These are phyloP conservation scores for Lepidocyrtinus sp. DNA, from an alignment of 2,888 invertebrate species.

Conservation along the genomic window DNA sequence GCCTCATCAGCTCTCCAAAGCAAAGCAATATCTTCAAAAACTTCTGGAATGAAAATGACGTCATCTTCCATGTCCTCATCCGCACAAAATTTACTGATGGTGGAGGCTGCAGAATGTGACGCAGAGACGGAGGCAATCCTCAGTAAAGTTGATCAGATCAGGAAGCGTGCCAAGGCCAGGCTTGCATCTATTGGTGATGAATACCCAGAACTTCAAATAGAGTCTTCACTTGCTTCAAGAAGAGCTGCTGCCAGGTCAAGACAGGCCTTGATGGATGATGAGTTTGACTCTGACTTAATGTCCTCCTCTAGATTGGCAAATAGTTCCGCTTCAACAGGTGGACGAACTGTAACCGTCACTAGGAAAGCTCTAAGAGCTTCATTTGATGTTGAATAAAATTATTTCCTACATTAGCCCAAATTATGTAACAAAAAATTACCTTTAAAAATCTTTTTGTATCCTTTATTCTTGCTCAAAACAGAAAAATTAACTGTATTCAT, in stretches of 20 bases:
- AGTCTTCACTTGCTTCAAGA: constrained; percentile 46
- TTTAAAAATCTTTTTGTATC: neutral
- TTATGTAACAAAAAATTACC: neutral
- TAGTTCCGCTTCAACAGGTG: constrained; percentile 25
- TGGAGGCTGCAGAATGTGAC: constrained; percentile 41
- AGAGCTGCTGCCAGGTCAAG: constrained; percentile 33
- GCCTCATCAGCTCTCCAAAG: constrained; percentile 6
- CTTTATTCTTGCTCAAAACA: constrained; percentile 4
- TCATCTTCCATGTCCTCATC: constrained; percentile 21
- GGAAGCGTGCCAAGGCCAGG: constrained; percentile 65
- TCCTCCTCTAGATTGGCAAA: constrained; percentile 29
- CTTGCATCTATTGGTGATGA: constrained; percentile 64
- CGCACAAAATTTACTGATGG: constrained; percentile 25
- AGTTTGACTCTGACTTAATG: constrained; percentile 34
- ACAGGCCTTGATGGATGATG: constrained; percentile 26
- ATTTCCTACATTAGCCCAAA: too few relatives aligned
- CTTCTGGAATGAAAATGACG: constrained; percentile 13
- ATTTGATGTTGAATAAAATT: constrained; percentile 62
- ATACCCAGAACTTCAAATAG: constrained; percentile 57
- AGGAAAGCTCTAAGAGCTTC: constrained; percentile 62
- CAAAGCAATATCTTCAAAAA: neutral
- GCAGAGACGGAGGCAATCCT: constrained; percentile 52
- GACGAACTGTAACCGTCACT: constrained; percentile 59
- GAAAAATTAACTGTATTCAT: too few relatives aligned
- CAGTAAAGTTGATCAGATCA: constrained; percentile 62